Evolutionary conservation across 2,113 vertebrate genomes (phyloP), one percentile per base, ranked within the genome.

Genomic region (Peucedramus taeniatus): DNA sequence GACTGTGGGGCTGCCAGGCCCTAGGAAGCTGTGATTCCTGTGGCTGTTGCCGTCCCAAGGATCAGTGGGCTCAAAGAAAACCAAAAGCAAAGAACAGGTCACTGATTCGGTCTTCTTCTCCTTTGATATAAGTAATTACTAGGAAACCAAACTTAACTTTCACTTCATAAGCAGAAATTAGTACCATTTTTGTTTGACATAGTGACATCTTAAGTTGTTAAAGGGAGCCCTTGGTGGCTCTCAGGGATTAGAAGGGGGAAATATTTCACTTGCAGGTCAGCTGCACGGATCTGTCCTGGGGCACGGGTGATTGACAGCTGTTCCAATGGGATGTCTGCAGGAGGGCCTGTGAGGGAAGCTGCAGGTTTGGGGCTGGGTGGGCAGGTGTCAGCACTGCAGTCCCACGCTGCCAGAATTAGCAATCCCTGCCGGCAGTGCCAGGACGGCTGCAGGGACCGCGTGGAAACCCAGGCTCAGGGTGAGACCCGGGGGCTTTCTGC

Each of bases 101-200:
- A 76, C 74, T 28, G 45, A 23, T 87, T 91, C 1, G 0, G 11
- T 59, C 33, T 2, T 83, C 72, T 5, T 80, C 56, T 89, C 90
- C 87, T 76, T 82, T 92, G 81, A 83, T 91, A 89, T 61, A 68
- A 87, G 88, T 91, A 93, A 93, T 91, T 84, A 60, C 37, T 64
- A 71, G 65, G 81, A 91, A 95, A 33, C 31, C 78, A 71, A 91
- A 69, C 28, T 37, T 74, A 75, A 54, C 84, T 94, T 92, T 89
- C 8, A 1, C 35, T 64, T 93, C 60, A 26, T 79, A 80, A 77
- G 27, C 59, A 92, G 88, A 88, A 90, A 88, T 84, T 68, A 79
- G 63, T 77, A 80, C 75, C 79, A 83, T 78, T 91, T 94, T 78
- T 95, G 49, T 79, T 77, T 91, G 81, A 72, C 81, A 45, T 40